Evolutionary conservation across 1,140 invertebrate genomes (phyloP), one percentile per base, ranked within the genome.

Genomic region (Eupeodes corollae): DNA sequence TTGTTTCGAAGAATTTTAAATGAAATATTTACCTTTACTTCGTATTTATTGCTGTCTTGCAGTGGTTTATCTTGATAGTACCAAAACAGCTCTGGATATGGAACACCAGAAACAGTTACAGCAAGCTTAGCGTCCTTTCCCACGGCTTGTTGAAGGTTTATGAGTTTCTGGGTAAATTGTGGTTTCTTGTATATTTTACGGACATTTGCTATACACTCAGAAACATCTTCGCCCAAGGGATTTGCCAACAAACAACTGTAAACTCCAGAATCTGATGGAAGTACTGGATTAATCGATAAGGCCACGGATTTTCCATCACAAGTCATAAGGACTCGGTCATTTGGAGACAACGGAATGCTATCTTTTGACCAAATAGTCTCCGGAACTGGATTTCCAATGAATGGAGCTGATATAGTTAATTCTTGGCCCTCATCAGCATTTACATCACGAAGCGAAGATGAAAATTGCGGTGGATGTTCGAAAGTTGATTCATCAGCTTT

Each of bases 21-120:
- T 43, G n/a, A n/a, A n/a, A n/a, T n/a, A n/a, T n/a, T 34, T 6
- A 70, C 55, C 55, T 84, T 85, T 15, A 88, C 78, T 44, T 77
- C 76, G 58, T 86, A 91, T 56, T 89, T 91, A 13, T 84, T 77
- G 1, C 73, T 70, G 35, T 82, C 75, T 1, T 60, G 56, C 11
- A 92, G 73, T 1, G 77, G 79, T 39, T 78, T 73, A 1, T 83
- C 84, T 61, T 91, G 79, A 62, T 80, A 86, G 58, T 79, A 84
- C 91, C 92, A 98, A 0, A 75, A 72, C 8, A 96, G 72, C 8
- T 91, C 86, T 1, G 94, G 93, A 45, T 78, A 73, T 0, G 94
- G 94, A 33, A 93, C 77, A 10, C 92, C 94, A 21, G 77, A 80
- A 5, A 95, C 81, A 6, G 86, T 78, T 5, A 85, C 86, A 0